phyloP scores from a whole-genome alignment of 1,140 invertebrate genomes.

The Aphis craccivora region DNA sequence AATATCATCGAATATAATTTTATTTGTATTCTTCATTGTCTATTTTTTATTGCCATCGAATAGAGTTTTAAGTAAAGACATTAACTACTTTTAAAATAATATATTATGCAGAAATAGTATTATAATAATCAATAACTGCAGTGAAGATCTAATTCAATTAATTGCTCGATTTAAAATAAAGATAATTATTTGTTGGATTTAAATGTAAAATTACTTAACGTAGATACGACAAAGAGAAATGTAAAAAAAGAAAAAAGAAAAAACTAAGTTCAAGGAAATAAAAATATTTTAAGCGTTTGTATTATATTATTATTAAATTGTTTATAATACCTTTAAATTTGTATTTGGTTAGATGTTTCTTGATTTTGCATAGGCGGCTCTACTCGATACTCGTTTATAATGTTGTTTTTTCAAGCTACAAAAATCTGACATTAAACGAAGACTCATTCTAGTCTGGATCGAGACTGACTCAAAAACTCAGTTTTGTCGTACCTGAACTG shows the following conservation, averaged over 20 bases:
- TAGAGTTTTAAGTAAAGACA: too few species aligned
- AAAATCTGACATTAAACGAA: background rate
- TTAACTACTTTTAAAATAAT: too few species aligned
- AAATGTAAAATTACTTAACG: background rate
- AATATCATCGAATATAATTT: background rate
- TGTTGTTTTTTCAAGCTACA: slow-evolving; percentile 17
- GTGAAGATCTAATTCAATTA: background rate
- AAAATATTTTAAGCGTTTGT: background rate
- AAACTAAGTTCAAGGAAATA: background rate
- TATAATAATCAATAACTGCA: background rate
- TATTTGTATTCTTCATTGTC: background rate
- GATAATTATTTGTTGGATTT: background rate
- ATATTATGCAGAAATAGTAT: background rate
- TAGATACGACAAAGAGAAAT: background rate
- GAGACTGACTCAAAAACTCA: slow-evolving; percentile 26
- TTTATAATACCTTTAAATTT: slow-evolving; percentile 20
- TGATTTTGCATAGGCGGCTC: background rate
- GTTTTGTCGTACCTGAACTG: slow-evolving; percentile 34
- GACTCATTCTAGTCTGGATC: slow-evolving; percentile 46
- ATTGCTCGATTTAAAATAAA: background rate
- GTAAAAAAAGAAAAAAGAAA: too few species aligned
- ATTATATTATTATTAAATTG: background rate
- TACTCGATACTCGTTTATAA: background rate
- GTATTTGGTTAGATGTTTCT: background rate
- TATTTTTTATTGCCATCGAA: background rate